Base-by-base conservation (phyloP, 2,113 vertebrate genomes). In the Callionymus lyra region DNA sequence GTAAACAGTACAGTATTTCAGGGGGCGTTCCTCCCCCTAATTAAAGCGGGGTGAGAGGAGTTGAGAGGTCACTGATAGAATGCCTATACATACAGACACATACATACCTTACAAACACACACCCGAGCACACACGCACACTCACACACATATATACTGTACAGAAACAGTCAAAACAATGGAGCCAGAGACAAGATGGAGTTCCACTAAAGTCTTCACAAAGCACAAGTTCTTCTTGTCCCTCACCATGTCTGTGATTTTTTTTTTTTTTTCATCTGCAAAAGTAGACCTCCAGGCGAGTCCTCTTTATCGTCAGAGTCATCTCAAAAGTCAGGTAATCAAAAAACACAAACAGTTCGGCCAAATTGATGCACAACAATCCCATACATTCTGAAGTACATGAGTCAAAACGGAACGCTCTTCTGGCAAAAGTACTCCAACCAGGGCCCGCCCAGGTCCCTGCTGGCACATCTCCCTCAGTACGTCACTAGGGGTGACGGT, bases 11-110 rank as follows among this genome's bases (percentile, higher is more conserved):
- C 93, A 94, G 91, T 91, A 90, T 89, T 85, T 78, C 83, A 79
- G 72, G 76, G 79, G 80, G 68, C 73, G 13, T 79, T 70, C 77
- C 76, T 78, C 76, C 70, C 74, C 39, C 41, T 14, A 79, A 74
- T 73, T 76, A 83, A 83, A 83, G 70, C 58, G 62, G 68, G 80
- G 78, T 53, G 70, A 65, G 74, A 81, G 76, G 81, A 76, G 67
- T 72, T 75, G 68, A 86, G 82, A 86, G 84, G 89, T 93, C 91
- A 97, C 90, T 92, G 93, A 92, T 95, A 96, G 92, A 94, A 93
- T 96, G 92, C 93, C 94, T 96, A 95, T 95, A 81, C 81, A 78
- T 68, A 82, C 80, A 71, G 71, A 73, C 74, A 77, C 76, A 72
- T 90, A 94, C 92, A 81, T 87, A 88, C 94, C 74, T 76, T 72